Percentiles rank a stretch among this genome's conserved stretches.
These are phyloP conservation scores for Galeopsomyia nigrocyanea DNA, from an alignment of 2,888 invertebrate species.

Conservation along the genomic window DNA sequence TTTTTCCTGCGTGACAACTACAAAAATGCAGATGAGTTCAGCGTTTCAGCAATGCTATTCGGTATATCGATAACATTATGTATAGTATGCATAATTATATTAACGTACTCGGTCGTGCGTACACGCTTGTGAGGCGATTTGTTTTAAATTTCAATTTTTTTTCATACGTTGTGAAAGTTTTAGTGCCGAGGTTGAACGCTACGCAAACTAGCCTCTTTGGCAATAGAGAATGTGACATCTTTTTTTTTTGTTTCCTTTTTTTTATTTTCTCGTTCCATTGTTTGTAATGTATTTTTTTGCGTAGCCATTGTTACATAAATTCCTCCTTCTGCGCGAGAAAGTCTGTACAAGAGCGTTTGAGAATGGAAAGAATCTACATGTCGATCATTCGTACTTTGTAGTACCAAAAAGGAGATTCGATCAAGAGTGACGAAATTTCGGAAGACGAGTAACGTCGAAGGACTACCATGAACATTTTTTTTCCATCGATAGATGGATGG, in stretches of 20 bases:
- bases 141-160: conserved; percentile 28
- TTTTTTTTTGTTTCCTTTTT: conserved; percentile 25
- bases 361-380: conserved; percentile 36
- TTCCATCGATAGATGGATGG: conserved; percentile 21
- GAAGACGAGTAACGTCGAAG: conserved; percentile 49
- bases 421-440: conserved; percentile 42
- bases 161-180: conserved; percentile 44
- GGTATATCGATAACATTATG: conserved; percentile 48
- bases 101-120: conserved; percentile 50
- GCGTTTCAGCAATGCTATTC: conserved; percentile 54
- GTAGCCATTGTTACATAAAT: conserved; percentile 32
- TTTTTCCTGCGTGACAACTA: conserved; percentile 39
- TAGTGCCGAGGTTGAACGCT: conserved; percentile 53
- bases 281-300: conserved; percentile 18
- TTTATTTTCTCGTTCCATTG: conserved; percentile 16
- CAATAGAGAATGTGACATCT: conserved; percentile 47
- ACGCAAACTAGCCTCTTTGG: conserved; percentile 50
- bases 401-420: conserved; percentile 35
- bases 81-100: conserved; percentile 50
- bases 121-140: conserved; percentile 52
- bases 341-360: neutral
- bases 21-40: conserved; percentile 56
- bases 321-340: conserved; percentile 20
- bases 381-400: conserved; percentile 35
- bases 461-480: conserved; percentile 24